Evolutionary conservation across 2,888 invertebrate species (phyloP).

Genomic region (Margaritifera margaritifera): DNA sequence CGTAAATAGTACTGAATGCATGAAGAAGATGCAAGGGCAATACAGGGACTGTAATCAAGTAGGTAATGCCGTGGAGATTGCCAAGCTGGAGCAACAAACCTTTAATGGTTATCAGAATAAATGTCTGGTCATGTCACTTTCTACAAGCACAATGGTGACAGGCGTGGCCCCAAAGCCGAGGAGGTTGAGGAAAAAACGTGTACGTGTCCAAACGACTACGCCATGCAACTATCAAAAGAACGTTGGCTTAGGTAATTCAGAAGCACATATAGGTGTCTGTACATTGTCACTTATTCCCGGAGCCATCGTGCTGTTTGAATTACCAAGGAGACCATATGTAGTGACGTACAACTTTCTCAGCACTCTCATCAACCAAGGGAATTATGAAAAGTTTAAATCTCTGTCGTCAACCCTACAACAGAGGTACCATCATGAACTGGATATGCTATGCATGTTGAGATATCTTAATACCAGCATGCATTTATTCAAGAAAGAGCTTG

Average conservation of each 20-base stretch:
- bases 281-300: not conserved
- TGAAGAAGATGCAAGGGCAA: no score
- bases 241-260: not conserved
- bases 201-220: not conserved
- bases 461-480: conserved; percentile 11
- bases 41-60: no score
- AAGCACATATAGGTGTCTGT: not conserved
- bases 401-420: not conserved
- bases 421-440: not conserved
- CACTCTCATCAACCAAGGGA: conserved; percentile 7
- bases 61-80: not conserved
- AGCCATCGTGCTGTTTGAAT: not conserved
- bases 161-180: no score
- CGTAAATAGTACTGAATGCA: no score
- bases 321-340: not conserved
- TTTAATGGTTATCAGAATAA: not conserved
- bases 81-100: not conserved
- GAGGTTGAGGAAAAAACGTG: not conserved
- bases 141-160: not conserved
- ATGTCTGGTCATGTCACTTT: no score
- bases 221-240: not conserved
- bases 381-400: conserved; percentile 4
- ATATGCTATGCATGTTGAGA: conserved; percentile 4
- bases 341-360: conserved; percentile 21
- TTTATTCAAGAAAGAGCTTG: conserved; percentile 4